A percentile compares a stretch with the other conserved stretches of the same genome.
These are phyloP conservation scores for Chouioia cunea DNA, from an alignment of 2,888 invertebrate species.

Conservation along the genomic window DNA sequence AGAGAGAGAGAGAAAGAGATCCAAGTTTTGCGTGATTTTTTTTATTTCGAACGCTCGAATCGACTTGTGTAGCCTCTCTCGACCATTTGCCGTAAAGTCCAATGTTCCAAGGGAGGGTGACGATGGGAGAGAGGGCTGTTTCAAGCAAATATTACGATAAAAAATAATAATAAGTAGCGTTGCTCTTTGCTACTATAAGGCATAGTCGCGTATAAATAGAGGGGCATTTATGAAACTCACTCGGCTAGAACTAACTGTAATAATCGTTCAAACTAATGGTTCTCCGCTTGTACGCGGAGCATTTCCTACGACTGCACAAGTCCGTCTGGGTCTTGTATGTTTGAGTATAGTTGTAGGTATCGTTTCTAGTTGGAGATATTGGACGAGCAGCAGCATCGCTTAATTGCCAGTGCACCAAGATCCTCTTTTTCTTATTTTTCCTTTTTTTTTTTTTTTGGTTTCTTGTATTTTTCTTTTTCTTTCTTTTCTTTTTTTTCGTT, in stretches of 20 bases:
- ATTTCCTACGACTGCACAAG: not conserved
- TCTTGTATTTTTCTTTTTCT: no score
- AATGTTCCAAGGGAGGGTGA: no score
- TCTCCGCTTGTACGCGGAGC: constrained; percentile 55
- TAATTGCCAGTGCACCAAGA: constrained; percentile 3
- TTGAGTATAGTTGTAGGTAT: not conserved
- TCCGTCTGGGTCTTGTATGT: constrained; percentile 8
- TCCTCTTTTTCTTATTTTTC: no score
- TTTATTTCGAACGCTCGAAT: not conserved
- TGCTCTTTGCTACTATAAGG: no score
- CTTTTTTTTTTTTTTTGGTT: no score
- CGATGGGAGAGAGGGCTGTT: no score
- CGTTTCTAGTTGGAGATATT: no score
- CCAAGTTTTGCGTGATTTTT: no score
- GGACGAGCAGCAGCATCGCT: constrained; percentile 1
- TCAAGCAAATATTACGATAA: constrained; percentile 60
- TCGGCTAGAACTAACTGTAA: constrained; percentile 67
- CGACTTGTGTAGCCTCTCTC: no score
- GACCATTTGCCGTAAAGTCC: constrained; percentile 53
- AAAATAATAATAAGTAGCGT: constrained; percentile 56
- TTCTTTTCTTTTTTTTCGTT: no score
- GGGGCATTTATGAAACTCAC: constrained; percentile 66
- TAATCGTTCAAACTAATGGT: constrained; percentile 68
- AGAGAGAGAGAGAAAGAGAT: no score
- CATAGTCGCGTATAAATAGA: not conserved